A percentile compares a stretch with the other conserved stretches of the same genome.
These are phyloP conservation scores for Heterotis niloticus DNA, from an alignment of 2,113 vertebrate species.

Conservation along the genomic window DNA sequence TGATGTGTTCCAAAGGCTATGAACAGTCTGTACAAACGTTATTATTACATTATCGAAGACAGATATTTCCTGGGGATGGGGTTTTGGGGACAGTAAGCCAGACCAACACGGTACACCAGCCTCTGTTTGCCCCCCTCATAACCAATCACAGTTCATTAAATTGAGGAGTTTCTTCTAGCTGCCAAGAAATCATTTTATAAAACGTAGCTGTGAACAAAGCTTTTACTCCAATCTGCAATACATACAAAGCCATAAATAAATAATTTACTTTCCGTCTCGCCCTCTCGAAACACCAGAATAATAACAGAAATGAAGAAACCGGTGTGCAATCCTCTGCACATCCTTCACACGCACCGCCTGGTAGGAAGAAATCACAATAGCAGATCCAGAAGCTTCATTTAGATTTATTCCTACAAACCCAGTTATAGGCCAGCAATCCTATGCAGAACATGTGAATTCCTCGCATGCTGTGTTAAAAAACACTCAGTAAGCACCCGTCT, in stretches of 20 bases:
- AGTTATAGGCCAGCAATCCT: background rate
- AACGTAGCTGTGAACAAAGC: no score
- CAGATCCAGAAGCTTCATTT: constrained; percentile 34
- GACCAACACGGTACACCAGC: no score
- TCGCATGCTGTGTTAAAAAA: constrained; percentile 2
- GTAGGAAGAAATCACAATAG: constrained; percentile 45
- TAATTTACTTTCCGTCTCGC: background rate
- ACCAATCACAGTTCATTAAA: no score
- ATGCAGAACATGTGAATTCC: background rate
- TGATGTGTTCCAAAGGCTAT: no score
- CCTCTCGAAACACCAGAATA: background rate
- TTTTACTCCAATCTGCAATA: no score
- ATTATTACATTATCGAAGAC: no score
- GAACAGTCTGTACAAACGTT: no score
- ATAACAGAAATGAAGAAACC: background rate
- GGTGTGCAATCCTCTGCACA: background rate
- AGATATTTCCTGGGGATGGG: no score
- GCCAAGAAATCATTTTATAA: no score
- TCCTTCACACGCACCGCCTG: constrained; percentile 26
- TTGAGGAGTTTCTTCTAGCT: no score
- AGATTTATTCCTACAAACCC: constrained; percentile 34
- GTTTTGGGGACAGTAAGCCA: no score
- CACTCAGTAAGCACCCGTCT: background rate
- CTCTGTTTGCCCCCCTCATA: no score
- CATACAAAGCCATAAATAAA: background rate